Conservation (phyloP, 2,797 vertebrate genomes). For the Fratercula arctica region DNA sequence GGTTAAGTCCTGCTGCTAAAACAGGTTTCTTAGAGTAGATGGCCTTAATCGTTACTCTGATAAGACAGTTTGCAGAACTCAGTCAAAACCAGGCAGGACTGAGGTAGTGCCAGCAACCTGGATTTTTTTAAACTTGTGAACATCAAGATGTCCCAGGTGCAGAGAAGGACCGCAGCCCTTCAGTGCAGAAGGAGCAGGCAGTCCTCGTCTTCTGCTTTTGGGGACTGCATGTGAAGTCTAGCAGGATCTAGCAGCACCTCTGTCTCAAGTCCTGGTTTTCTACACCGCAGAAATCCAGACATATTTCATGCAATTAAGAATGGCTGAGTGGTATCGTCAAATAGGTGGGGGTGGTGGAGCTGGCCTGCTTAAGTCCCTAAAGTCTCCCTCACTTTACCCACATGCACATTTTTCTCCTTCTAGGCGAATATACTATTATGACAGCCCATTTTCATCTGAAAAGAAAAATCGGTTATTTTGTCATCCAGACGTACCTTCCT, state of each 20-base stretch:
- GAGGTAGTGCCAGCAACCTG: not conserved
- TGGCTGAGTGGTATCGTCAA: not conserved
- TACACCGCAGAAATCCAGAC: not conserved
- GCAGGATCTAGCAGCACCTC: not conserved
- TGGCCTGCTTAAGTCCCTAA: not conserved
- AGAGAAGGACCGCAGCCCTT: not conserved
- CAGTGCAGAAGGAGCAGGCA: not conserved
- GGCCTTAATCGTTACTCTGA: not conserved
- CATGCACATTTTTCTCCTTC: not conserved
- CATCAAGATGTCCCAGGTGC: not conserved
- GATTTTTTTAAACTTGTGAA: not conserved
- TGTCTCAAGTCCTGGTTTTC: not conserved
- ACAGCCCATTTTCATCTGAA: conserved; percentile 98
- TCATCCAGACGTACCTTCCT: conserved; percentile 98
- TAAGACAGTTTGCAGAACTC: not conserved
- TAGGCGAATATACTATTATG: conserved; percentile 98
- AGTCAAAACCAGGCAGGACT: not conserved
- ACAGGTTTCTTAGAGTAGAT: not conserved
- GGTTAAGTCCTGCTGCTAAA: not conserved
- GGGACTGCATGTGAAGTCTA: not conserved
- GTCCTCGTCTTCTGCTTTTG: not conserved
- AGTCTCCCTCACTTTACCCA: not conserved
- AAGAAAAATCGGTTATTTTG: conserved; percentile 98
- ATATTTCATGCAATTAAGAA: not conserved
- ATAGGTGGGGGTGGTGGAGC: not conserved